Evolutionary conservation across 2,113 vertebrate species (phyloP).

Genomic region (Tragulus kanchil): DNA sequence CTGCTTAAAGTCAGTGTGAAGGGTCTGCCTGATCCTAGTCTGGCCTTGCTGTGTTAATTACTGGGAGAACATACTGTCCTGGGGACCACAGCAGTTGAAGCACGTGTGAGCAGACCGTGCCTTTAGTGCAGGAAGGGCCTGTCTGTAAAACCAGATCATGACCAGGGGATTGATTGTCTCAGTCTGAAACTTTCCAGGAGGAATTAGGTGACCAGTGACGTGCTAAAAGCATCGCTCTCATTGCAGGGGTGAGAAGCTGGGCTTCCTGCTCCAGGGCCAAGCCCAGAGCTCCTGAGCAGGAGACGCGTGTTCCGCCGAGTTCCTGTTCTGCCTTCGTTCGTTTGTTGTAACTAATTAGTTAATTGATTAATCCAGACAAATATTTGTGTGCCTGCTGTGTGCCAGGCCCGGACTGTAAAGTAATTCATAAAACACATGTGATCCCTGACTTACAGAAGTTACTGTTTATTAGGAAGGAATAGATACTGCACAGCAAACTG

Average conservation of each 20-base stretch:
- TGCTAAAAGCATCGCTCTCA: neutral
- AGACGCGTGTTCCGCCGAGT: too few species aligned
- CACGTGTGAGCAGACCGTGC: neutral
- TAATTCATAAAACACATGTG: neutral
- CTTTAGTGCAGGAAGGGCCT: neutral
- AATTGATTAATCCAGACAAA: neutral
- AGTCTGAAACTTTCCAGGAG: neutral
- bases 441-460: slow-evolving; percentile 5
- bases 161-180: neutral
- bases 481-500: neutral
- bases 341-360: slow-evolving; percentile 46
- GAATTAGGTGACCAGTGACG: neutral
- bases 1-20: neutral
- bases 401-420: neutral
- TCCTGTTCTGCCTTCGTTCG: neutral
- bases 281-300: neutral
- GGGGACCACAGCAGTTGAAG: neutral
- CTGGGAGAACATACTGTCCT: neutral
- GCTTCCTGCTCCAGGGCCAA: neutral
- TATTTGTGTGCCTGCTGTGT: neutral
- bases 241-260: neutral
- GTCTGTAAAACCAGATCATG: neutral
- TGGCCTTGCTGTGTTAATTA: neutral
- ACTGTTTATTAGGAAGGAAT: neutral
- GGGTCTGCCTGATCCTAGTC: neutral